phyloP scores from a whole-genome alignment of 2,113 vertebrate species.

The Camelus bactrianus region DNA sequence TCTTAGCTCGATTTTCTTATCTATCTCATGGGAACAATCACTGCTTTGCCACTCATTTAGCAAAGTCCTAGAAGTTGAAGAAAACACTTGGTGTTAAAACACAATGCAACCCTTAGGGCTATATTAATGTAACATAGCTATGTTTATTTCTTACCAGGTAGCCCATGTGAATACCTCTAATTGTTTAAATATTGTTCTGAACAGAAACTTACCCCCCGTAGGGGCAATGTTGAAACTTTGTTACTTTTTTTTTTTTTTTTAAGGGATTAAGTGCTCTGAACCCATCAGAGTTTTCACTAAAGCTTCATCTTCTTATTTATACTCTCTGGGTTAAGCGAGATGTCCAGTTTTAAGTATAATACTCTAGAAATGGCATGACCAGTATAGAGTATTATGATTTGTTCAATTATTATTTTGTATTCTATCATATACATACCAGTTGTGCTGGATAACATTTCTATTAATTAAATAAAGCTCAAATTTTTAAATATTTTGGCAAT shows the following conservation, averaged over 20 bases:
- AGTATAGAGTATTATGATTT: background rate
- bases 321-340: background rate
- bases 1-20: background rate
- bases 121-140: background rate
- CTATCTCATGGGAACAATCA: background rate
- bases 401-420: background rate
- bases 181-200: background rate
- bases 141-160: background rate
- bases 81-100: background rate
- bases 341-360: background rate
- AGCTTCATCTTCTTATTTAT: background rate
- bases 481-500: background rate
- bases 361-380: background rate
- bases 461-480: background rate
- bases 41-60: background rate
- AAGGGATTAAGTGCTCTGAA: background rate
- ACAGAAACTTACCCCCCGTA: background rate
- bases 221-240: background rate
- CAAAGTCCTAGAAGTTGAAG: background rate
- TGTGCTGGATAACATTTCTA: background rate
- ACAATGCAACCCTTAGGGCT: background rate
- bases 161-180: background rate
- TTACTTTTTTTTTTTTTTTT: background rate
- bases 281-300: background rate
- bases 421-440: background rate